Percentiles rank a stretch among this genome's conserved stretches.
phyloP scores from a whole-genome alignment of 1,140 invertebrate genomes.

The Steinernema feltiae region DNA sequence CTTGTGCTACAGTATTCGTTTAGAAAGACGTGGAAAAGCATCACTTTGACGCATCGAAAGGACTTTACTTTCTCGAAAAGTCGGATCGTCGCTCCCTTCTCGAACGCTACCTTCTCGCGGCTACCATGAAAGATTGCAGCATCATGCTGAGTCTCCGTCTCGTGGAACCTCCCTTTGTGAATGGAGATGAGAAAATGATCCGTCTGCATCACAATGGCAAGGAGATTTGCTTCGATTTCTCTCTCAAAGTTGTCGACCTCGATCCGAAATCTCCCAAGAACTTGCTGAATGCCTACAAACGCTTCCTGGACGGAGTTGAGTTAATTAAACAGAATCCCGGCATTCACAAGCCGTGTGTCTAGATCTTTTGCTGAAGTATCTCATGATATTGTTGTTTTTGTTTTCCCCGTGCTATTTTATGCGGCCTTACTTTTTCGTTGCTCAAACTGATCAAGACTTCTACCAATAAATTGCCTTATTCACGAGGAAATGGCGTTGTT shows the following conservation, averaged over 20 bases:
- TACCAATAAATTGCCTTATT: too few species aligned
- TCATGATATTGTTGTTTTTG: background rate
- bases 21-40: slow-evolving; percentile 16
- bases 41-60: slow-evolving; percentile 15
- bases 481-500: too few species aligned
- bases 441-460: too few species aligned
- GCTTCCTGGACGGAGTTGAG: slow-evolving; percentile 35
- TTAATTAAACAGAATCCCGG: slow-evolving; percentile 25
- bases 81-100: slow-evolving; percentile 44
- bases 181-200: slow-evolving; percentile 7
- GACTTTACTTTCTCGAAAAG: slow-evolving; percentile 34
- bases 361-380: background rate
- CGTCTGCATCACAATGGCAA: background rate
- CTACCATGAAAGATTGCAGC: slow-evolving; percentile 54
- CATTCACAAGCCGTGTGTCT: slow-evolving; percentile 10
- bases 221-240: slow-evolving; percentile 36
- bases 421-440: too few species aligned
- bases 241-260: slow-evolving; percentile 52
- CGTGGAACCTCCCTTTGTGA: slow-evolving; percentile 19
- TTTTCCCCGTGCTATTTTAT: background rate
- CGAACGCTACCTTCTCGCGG: slow-evolving; percentile 52
- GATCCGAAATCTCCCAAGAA: slow-evolving; percentile 55
- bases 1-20: background rate
- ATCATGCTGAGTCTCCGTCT: slow-evolving; percentile 42
- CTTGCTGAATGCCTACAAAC: slow-evolving; percentile 38